Conservation (phyloP, 2,888 invertebrate genomes). For the Drosophila austrosaltans region DNA sequence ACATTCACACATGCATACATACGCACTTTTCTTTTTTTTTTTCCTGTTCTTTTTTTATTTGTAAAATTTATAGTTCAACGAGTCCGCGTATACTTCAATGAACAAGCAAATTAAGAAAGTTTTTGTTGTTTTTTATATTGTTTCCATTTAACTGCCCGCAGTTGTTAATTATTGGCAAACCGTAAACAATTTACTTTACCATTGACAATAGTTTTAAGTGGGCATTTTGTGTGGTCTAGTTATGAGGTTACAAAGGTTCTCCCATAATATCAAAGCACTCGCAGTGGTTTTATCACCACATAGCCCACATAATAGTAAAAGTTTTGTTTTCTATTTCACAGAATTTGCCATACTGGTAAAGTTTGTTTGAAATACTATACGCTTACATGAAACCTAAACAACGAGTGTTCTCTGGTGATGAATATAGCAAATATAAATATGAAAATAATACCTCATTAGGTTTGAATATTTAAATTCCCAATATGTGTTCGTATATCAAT, state of each 20-base stretch:
- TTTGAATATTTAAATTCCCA: too few species aligned
- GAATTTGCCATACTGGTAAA: conserved; percentile 2
- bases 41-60: conserved; percentile 22
- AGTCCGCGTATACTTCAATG: conserved; percentile 30
- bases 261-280: background rate
- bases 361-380: background rate
- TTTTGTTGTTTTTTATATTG: conserved; percentile 30
- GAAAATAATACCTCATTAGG: too few species aligned
- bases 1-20: background rate
- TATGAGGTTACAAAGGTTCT: conserved; percentile 13
- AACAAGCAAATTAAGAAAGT: conserved; percentile 46
- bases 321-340: conserved; percentile 4
- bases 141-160: conserved; percentile 32
- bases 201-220: conserved; percentile 21
- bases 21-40: background rate
- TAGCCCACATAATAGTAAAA: conserved; percentile 4
- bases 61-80: conserved; percentile 47
- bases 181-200: conserved; percentile 3
- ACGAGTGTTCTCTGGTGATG: too few species aligned
- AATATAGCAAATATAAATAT: too few species aligned
- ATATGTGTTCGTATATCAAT: too few species aligned
- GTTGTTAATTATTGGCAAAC: conserved; percentile 19
- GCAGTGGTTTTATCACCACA: background rate
- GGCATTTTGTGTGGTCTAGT: conserved; percentile 12
- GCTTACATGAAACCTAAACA: too few species aligned